Base-by-base conservation (phyloP, 2,797 vertebrate genomes). In the Poeciliopsis turneri region DNA sequence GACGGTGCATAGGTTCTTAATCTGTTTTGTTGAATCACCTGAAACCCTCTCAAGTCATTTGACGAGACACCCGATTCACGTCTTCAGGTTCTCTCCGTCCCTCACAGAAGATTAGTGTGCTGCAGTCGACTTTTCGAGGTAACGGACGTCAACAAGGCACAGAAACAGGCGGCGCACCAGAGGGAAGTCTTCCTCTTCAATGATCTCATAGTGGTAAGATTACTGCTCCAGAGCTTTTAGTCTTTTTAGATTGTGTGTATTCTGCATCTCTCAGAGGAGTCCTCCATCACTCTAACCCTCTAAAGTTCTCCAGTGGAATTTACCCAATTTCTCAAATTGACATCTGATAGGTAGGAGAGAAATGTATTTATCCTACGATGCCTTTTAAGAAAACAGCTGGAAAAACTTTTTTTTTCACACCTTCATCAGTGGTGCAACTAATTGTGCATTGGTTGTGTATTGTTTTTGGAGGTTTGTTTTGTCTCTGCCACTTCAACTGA, bases 171-270 rank as follows among this genome's bases (percentile, higher is more conserved):
- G 0, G 97, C 98, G 7, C 98, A 99, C 90, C 98, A 99, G 95
- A 95, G 98, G 89, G 98, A 99, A 92, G 98, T 99, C 88, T 99
- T 99, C 93, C 97, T 99, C 86, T 99, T 99, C 95, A 99, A 99
- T 2, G 98, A 99, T 94, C 95, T 99, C 75, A 96, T 99, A 74
- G 97, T 99, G 97, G 98, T 99, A 91, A 86, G 87, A 66, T 15
- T 33, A 7, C 0, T 4, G 18, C 30, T 3, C 39, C 10, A 25
- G 39, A 28, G 9, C 9, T 25, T 9, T 45, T 28, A 70, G 20
- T 25, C n/a, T 47, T 9, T 59, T 59, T 11, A n/a, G 20, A 9
- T 39, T 55, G 45, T 5, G 8, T 36, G 33, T 68, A 41, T 41
- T 12, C 18, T 41, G 3, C 36, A 4, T 41, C 36, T 41, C 20